These are phyloP conservation scores for Choristoneura fumiferana DNA, from an alignment of 1,140 invertebrate genomes.

Conservation along the genomic window DNA sequence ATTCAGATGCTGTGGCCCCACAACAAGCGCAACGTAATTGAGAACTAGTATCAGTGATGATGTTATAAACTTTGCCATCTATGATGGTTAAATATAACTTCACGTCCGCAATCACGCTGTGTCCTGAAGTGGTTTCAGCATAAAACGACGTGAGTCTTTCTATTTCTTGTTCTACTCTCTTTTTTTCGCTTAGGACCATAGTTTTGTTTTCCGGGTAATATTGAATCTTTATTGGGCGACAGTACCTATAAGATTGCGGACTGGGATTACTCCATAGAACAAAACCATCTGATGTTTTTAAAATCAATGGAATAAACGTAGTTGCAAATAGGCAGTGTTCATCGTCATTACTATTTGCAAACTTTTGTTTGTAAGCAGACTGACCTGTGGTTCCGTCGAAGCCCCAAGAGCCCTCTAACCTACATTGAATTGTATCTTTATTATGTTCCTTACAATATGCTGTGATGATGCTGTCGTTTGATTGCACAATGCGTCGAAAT, in stretches of 20 bases:
- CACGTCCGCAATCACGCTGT: background rate
- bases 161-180: conserved; percentile 4
- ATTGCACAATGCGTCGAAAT: background rate
- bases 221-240: conserved; percentile 16
- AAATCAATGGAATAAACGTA: conserved; percentile 9
- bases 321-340: conserved; percentile 1
- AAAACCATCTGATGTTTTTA: background rate
- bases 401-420: conserved; percentile 4
- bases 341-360: background rate
- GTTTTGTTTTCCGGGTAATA: conserved; percentile 14
- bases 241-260: conserved; percentile 20
- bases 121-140: conserved; percentile 6
- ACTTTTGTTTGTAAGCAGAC: conserved; percentile 8
- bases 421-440: background rate
- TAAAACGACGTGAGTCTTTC: background rate
- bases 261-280: conserved; percentile 7
- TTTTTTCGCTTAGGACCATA: conserved; percentile 5
- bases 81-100: conserved; percentile 6
- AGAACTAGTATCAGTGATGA: background rate
- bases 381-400: conserved; percentile 21
- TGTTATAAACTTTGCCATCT: conserved; percentile 17
- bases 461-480: background rate
- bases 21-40: conserved; percentile 20
- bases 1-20: background rate
- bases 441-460: background rate